Conservation (phyloP, 2,113 vertebrate genomes). For the Sylvilagus bachmani region DNA sequence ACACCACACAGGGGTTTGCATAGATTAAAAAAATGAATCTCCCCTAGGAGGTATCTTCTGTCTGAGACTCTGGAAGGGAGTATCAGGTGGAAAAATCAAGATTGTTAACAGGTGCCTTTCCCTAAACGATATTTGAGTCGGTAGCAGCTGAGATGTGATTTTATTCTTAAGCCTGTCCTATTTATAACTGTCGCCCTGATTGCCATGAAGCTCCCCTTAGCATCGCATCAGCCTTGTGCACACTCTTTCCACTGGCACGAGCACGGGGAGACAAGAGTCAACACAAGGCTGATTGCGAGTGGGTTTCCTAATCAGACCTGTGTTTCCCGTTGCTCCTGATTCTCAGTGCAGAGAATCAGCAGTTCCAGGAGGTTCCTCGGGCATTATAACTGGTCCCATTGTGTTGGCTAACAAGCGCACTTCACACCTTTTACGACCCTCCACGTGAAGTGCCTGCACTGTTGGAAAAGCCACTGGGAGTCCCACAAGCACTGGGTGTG, state of each 20-base stretch:
- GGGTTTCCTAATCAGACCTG: slow-evolving; percentile 37
- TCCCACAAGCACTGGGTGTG: background rate
- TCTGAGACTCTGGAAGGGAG: background rate
- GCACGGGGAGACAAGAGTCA: slow-evolving; percentile 41
- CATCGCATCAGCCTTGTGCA: background rate
- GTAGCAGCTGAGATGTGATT: background rate
- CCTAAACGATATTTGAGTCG: slow-evolving; percentile 27
- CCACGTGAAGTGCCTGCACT: background rate
- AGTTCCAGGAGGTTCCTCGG: slow-evolving; percentile 43
- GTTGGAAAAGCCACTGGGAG: fast-evolving
- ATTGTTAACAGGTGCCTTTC: background rate
- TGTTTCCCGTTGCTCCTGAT: slow-evolving; percentile 17
- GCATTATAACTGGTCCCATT: slow-evolving; percentile 7
- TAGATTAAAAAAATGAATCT: background rate
- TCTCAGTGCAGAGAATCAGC: background rate
- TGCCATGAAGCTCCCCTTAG: background rate
- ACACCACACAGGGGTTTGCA: fast-evolving
- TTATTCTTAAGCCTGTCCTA: background rate
- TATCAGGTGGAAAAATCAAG: slow-evolving; percentile 28
- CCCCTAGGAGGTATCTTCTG: background rate
- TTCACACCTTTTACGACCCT: background rate
- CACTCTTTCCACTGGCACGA: background rate
- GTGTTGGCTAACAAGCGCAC: slow-evolving; percentile 36
- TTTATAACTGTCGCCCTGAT: background rate
- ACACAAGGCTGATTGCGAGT: slow-evolving; percentile 20